Percentiles rank a stretch among this genome's conserved stretches.
Conservation (phyloP, 2,113 vertebrate genomes). For the Salvator merianae region DNA sequence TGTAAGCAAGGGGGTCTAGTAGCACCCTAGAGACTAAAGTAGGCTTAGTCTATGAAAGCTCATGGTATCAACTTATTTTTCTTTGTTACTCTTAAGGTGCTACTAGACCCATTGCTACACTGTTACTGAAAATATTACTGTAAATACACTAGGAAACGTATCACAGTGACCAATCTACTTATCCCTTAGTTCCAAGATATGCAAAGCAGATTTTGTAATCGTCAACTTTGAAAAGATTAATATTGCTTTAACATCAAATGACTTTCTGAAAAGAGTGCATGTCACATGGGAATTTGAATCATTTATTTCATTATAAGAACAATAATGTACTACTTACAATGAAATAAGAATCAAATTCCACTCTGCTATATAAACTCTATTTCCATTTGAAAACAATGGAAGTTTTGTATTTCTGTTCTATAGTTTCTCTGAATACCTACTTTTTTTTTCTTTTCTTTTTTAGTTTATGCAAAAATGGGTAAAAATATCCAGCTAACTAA, state of each 20-base stretch:
- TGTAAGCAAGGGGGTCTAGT: no score
- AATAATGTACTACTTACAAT: not conserved
- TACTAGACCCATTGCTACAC: no score
- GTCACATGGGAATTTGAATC: not conserved
- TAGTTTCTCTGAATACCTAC: not conserved
- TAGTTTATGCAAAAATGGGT: not conserved
- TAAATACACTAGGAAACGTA: not conserved
- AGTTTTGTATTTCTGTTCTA: not conserved
- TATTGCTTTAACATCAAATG: not conserved
- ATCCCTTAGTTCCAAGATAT: not conserved
- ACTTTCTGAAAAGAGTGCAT: not conserved
- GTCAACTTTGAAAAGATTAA: not conserved
- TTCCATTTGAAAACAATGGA: not conserved
- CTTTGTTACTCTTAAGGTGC: no score
- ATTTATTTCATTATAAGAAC: not conserved
- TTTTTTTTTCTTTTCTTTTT: not conserved
- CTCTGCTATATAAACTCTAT: not conserved
- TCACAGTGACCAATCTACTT: not conserved
- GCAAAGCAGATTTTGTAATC: not conserved
- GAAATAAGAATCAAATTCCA: not conserved
- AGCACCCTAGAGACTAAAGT: no score
- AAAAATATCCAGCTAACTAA: not conserved
- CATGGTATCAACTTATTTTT: no score
- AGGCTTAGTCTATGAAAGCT: no score
- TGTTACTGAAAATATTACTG: not conserved